Conservation (phyloP, 1,140 invertebrate genomes). For the roundworm (Caenorhabditis elegans) region DNA sequence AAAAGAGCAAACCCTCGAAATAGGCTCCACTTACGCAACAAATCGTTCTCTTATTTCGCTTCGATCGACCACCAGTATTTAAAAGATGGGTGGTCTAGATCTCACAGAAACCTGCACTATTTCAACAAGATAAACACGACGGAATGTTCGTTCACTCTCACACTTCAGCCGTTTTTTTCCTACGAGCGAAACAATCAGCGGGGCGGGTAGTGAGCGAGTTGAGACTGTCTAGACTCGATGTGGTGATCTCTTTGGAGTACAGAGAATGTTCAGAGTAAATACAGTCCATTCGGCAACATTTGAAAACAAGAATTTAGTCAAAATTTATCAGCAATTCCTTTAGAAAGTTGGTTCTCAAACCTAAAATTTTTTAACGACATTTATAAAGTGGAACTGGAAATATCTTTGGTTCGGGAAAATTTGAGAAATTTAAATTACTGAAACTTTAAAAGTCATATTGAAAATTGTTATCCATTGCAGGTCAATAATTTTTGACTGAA, state of each 20-base stretch:
- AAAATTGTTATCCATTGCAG: no score
- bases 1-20: neutral
- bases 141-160: neutral
- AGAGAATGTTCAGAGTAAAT: neutral
- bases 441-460: no score
- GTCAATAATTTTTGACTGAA: no score
- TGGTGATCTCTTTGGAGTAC: neutral
- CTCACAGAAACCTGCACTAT: neutral
- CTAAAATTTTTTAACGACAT: no score
- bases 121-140: neutral
- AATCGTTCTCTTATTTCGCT: neutral
- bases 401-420: no score
- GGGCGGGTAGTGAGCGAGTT: neutral
- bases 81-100: neutral
- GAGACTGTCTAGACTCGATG: neutral
- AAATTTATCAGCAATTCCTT: no score
- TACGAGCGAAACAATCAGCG: no score
- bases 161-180: neutral
- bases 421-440: no score
- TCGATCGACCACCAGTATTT: neutral
- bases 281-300: no score
- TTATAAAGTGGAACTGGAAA: no score
- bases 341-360: no score
- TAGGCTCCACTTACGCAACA: slow-evolving; percentile 28
- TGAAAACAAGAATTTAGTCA: no score